These are phyloP conservation scores for Tamandua tetradactyla DNA, from an alignment of 2,797 vertebrate species.

Conservation along the genomic window DNA sequence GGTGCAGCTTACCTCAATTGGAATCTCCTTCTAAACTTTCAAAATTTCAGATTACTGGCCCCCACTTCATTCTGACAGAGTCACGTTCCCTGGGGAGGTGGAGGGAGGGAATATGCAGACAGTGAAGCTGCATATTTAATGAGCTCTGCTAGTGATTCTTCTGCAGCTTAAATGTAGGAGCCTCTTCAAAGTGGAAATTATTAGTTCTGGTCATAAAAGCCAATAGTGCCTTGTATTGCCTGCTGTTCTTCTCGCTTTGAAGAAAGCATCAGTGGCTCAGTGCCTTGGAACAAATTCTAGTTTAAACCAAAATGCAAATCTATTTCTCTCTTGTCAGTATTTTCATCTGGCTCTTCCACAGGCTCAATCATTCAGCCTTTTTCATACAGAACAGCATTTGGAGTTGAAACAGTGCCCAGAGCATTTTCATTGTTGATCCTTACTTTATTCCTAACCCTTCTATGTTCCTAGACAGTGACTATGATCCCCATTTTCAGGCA, in stretches of 20 bases:
- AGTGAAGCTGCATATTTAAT: not conserved
- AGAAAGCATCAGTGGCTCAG: not conserved
- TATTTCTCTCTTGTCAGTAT: not conserved
- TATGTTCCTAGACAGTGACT: not conserved
- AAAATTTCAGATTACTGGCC: not conserved
- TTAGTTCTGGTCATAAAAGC: constrained; percentile 16
- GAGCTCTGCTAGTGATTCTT: constrained; percentile 8
- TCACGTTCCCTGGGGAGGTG: not conserved
- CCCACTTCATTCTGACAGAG: not conserved
- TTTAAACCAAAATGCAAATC: not conserved
- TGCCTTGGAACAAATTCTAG: not conserved
- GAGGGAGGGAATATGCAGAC: too few species aligned
- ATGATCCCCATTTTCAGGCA: not conserved
- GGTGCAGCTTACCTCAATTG: not conserved
- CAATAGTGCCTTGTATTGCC: not conserved
- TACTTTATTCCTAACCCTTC: not conserved
- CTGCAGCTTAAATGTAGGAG: not conserved
- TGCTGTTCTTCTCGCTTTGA: not conserved
- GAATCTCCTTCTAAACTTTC: not conserved
- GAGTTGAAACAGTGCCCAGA: not conserved
- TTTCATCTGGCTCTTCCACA: not conserved
- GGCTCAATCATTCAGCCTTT: not conserved
- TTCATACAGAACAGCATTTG: not conserved
- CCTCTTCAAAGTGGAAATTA: constrained; percentile 1
- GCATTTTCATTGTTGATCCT: not conserved